Evolutionary conservation across 2,888 invertebrate genomes (phyloP).

Genomic region (Barypeithes pellucidus): DNA sequence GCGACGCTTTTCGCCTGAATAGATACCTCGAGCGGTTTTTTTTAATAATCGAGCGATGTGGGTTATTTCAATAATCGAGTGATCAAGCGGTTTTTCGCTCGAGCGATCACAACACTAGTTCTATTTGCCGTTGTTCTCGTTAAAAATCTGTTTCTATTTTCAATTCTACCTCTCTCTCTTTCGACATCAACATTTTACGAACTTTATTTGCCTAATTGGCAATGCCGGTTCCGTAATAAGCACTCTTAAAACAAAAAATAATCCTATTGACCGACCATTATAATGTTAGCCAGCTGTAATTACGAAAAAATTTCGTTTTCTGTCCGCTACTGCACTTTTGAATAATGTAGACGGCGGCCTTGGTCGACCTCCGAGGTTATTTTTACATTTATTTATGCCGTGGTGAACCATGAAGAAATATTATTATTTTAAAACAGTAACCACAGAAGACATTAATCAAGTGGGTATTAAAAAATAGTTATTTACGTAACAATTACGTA

Average conservation of each 20-base stretch:
- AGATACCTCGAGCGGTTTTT: too few species aligned
- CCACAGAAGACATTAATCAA: too few species aligned
- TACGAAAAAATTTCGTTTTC: slow-evolving; percentile 42
- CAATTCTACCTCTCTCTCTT: slow-evolving; percentile 5
- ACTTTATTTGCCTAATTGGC: slow-evolving; percentile 36
- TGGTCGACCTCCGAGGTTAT: slow-evolving; percentile 49
- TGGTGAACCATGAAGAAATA: too few species aligned
- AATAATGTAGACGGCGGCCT: slow-evolving; percentile 50
- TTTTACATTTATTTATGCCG: slow-evolving; percentile 32
- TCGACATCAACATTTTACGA: slow-evolving; percentile 35
- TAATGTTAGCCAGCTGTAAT: slow-evolving; percentile 43
- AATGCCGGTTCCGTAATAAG: slow-evolving; percentile 35
- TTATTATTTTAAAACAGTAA: slow-evolving; percentile 11
- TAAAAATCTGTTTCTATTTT: slow-evolving; percentile 5
- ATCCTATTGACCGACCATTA: slow-evolving; percentile 39
- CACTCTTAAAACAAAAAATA: slow-evolving; percentile 43
- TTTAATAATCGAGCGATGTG: too few species aligned
- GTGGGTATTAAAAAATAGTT: too few species aligned
- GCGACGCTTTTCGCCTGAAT: too few species aligned
- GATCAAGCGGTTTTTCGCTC: too few species aligned
- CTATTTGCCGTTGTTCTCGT: not conserved
- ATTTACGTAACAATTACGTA: too few species aligned
- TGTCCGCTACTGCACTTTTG: slow-evolving; percentile 47
- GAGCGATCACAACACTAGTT: too few species aligned
- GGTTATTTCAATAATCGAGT: too few species aligned